Conservation (phyloP, 1,140 invertebrate species). For the Gonioctena quinquepunctata region DNA sequence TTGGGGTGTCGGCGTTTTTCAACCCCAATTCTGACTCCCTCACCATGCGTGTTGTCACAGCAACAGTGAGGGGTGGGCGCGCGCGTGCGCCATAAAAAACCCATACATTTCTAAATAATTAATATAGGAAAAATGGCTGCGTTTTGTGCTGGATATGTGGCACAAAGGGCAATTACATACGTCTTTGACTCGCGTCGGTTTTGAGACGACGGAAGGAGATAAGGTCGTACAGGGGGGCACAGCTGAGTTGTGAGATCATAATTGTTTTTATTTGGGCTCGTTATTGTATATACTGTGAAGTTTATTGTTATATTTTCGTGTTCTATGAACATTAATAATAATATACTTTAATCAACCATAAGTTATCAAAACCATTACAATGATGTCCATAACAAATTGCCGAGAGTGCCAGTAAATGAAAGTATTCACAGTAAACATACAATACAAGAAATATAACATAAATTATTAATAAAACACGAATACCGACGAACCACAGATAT, state of each 20-base stretch:
- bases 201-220: neutral
- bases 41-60: constrained; percentile 8
- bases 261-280: no score
- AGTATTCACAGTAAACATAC: no score
- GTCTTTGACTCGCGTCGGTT: neutral
- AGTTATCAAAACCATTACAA: no score
- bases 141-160: constrained; percentile 6
- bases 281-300: no score
- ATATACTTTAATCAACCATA: no score
- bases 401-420: no score
- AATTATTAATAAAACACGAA: no score
- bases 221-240: neutral
- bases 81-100: constrained; percentile 6
- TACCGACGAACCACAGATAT: no score
- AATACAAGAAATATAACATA: no score
- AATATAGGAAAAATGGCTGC: constrained; percentile 11
- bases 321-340: no score
- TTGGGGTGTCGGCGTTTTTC: constrained; percentile 9
- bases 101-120: constrained; percentile 9
- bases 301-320: no score
- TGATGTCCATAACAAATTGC: no score
- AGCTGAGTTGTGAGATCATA: neutral
- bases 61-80: constrained; percentile 2
- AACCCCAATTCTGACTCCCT: constrained; percentile 1
- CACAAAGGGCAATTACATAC: neutral